These are phyloP conservation scores for Paracyclopina nana DNA, from an alignment of 1,140 invertebrate genomes.

Conservation along the genomic window DNA sequence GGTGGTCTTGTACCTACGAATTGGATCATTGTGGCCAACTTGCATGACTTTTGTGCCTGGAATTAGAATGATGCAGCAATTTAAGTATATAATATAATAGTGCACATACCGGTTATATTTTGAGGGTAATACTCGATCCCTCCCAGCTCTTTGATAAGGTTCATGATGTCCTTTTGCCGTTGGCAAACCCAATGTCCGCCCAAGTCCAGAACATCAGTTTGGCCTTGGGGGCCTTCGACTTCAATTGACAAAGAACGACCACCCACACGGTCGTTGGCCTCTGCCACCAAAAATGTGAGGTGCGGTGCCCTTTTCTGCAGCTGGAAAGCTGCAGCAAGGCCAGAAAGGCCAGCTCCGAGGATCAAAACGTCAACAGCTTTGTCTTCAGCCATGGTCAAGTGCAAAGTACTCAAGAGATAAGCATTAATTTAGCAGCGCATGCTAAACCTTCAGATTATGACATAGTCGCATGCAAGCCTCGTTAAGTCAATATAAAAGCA, in stretches of 20 bases:
- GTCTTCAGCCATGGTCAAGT: not conserved
- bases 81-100: too few relatives aligned
- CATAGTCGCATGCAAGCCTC: too few relatives aligned
- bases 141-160: constrained; percentile 21
- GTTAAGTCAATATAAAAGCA: too few relatives aligned
- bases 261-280: constrained; percentile 20
- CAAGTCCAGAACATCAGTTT: constrained; percentile 21
- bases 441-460: too few relatives aligned
- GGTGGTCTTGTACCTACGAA: constrained; percentile 23
- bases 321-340: not conserved
- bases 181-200: constrained; percentile 23
- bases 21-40: constrained; percentile 21
- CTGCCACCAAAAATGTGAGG: not conserved
- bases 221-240: constrained; percentile 17
- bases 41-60: constrained; percentile 26
- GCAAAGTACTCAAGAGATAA: not conserved
- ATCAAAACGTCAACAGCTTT: not conserved
- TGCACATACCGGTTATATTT: constrained; percentile 18
- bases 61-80: constrained; percentile 22
- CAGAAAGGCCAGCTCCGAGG: not conserved
- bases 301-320: not conserved
- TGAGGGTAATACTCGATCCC: constrained; percentile 6
- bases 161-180: constrained; percentile 22
- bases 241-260: constrained; percentile 21
- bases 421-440: too few relatives aligned